Evolutionary conservation across 2,888 invertebrate genomes (phyloP).

Genomic region (Lepeophtheirus nordmannii): DNA sequence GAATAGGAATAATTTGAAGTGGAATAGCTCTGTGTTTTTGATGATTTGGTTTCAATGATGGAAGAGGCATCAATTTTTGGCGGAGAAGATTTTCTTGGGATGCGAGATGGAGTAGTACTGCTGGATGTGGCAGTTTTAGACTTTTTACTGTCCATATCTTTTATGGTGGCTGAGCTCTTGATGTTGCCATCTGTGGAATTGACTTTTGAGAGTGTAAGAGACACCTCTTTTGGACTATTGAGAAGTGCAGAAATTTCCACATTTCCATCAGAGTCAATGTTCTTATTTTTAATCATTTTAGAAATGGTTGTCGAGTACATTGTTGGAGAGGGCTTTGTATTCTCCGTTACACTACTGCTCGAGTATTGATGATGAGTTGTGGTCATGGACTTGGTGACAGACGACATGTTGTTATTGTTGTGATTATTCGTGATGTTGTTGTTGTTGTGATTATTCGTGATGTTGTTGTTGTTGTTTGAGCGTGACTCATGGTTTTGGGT

Average conservation of each 20-base stretch:
- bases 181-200: background rate
- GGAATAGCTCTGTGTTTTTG: slow-evolving; percentile 1
- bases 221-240: background rate
- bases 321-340: background rate
- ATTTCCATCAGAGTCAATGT: background rate
- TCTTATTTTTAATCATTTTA: background rate
- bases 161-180: slow-evolving; percentile 4
- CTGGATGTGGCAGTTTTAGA: background rate
- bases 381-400: background rate
- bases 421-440: background rate
- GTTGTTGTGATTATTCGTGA: background rate
- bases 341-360: background rate
- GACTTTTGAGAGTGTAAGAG: background rate
- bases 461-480: background rate
- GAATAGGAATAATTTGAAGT: slow-evolving; percentile 2
- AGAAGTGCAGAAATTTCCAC: background rate
- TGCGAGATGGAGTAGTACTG: background rate
- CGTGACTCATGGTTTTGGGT: background rate
- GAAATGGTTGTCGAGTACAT: slow-evolving; percentile 1
- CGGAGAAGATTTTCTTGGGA: background rate
- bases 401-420: background rate
- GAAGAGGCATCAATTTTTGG: background rate
- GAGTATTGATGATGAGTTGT: background rate
- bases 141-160: background rate
- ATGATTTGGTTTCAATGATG: background rate